Base-by-base conservation (phyloP, 2,888 invertebrate genomes). In the Synergus japonicus region DNA sequence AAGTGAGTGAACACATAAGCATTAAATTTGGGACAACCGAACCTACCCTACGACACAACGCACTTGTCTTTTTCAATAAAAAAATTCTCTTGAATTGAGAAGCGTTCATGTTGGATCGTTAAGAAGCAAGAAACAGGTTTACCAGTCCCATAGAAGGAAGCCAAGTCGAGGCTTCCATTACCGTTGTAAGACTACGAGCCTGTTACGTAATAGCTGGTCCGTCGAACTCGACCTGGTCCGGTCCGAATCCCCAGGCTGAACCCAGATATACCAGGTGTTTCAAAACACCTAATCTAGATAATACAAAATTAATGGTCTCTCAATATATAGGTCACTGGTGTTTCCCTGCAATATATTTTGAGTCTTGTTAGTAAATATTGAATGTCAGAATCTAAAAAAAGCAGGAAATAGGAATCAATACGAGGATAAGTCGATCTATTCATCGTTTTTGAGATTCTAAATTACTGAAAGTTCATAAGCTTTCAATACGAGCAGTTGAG, bases 141-240 rank as follows among this genome's bases (percentile, higher is more conserved):
- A 37, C 15, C 69, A 49, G 46, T 5, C 49, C 69, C 69, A 73
- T 73, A 73, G 69, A 73, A 73, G 69, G 69, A 73, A 73, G 69
- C 69, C 69, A 73, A 73, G 49, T 73, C 69, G 69, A 73, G 44
- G 67, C 67, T 67, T 67, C 46, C 67, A 73, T 73, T 73, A 73
- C 69, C 69, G 69, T 73, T 73, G 69, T 69, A 69, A 69, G 65
- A 65, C 65, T 65, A 65, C 65, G 65, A 37, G 18, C 46, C 44
- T 66, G 43, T 66, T 66, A 66, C 66, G 66, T 66, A 66, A 66
- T 66, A 18, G 9, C n/a, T 41, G 43, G 46, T 46, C 46, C 46
- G 22, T 22, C 60, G 60, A 60, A 60, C 60, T 60, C 67, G 67
- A 46, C 44, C 37, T 29, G 29, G 13, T 49, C 37, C 69, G 15